These are phyloP conservation scores for Eulemur albifrons DNA, from an alignment of 2,797 vertebrate species.

Conservation along the genomic window DNA sequence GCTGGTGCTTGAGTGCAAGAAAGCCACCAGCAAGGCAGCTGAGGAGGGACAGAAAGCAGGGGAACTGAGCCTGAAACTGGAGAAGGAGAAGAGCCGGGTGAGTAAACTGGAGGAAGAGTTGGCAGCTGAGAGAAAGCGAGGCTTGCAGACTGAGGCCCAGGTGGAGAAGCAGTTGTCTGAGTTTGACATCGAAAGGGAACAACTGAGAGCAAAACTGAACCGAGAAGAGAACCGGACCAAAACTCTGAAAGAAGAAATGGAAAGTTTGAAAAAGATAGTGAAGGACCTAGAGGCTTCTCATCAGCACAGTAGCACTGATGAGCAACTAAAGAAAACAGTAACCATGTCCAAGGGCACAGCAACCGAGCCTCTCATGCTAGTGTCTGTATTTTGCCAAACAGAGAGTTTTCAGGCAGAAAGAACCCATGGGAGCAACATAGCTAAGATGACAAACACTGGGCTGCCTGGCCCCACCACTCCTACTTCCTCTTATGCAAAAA, in stretches of 20 bases:
- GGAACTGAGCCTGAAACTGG: slow-evolving; percentile 88
- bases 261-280: slow-evolving; percentile 86
- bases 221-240: slow-evolving; percentile 92
- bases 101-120: slow-evolving; percentile 89
- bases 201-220: slow-evolving; percentile 89
- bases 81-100: slow-evolving; percentile 89
- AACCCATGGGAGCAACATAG: background rate
- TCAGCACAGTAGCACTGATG: background rate
- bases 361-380: slow-evolving; percentile 75
- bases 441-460: slow-evolving; percentile 21
- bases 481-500: slow-evolving; percentile 77
- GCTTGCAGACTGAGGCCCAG: slow-evolving; percentile 89
- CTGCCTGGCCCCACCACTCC: slow-evolving; percentile 71
- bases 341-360: slow-evolving; percentile 68
- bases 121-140: slow-evolving; percentile 87
- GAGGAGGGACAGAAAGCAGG: slow-evolving; percentile 92
- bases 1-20: slow-evolving; percentile 94
- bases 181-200: slow-evolving; percentile 92
- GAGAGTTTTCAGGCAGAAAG: slow-evolving; percentile 82
- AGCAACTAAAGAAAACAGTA: slow-evolving; percentile 54
- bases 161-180: slow-evolving; percentile 92
- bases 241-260: slow-evolving; percentile 91
- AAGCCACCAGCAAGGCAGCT: slow-evolving; percentile 90
- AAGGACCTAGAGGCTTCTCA: slow-evolving; percentile 81
- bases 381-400: slow-evolving; percentile 88